phyloP scores from a whole-genome alignment of 2,888 invertebrate genomes.

The Epinotia demarniana region DNA sequence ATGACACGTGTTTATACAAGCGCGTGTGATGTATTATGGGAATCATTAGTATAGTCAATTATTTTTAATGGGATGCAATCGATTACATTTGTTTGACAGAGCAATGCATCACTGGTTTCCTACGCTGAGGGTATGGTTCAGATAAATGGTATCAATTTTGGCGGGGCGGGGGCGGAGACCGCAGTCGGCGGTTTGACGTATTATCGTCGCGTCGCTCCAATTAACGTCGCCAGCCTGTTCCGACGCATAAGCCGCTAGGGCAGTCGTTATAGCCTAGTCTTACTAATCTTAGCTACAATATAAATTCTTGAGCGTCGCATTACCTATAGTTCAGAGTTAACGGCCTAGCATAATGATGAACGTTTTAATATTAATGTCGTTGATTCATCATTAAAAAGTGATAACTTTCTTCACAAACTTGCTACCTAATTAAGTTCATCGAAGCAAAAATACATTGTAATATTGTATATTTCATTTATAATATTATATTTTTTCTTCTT shows the following conservation, averaged over 20 bases:
- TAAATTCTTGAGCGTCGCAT: constrained; percentile 6
- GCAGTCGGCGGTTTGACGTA: constrained; percentile 73
- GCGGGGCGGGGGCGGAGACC: constrained; percentile 60
- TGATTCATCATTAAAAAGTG: background rate
- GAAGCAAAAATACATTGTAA: background rate
- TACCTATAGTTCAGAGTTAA: background rate
- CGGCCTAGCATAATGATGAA: background rate
- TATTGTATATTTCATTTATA: no score
- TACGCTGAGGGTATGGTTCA: constrained; percentile 46
- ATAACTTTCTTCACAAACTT: no score
- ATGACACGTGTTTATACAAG: constrained; percentile 3
- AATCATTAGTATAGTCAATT: constrained; percentile 17
- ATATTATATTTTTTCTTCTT: no score
- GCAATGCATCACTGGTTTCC: constrained; percentile 23
- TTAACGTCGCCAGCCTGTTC: constrained; percentile 59
- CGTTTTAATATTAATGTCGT: background rate
- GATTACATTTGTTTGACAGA: constrained; percentile 27
- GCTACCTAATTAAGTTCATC: background rate
- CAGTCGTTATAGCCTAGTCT: constrained; percentile 24
- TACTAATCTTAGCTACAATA: constrained; percentile 23
- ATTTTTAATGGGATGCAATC: constrained; percentile 19
- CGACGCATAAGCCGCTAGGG: constrained; percentile 51
- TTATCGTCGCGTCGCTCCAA: constrained; percentile 70
- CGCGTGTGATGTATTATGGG: constrained; percentile 16
- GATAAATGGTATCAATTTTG: constrained; percentile 62